Conservation (phyloP, 2,888 invertebrate species). For the Calameuta pallipes region DNA sequence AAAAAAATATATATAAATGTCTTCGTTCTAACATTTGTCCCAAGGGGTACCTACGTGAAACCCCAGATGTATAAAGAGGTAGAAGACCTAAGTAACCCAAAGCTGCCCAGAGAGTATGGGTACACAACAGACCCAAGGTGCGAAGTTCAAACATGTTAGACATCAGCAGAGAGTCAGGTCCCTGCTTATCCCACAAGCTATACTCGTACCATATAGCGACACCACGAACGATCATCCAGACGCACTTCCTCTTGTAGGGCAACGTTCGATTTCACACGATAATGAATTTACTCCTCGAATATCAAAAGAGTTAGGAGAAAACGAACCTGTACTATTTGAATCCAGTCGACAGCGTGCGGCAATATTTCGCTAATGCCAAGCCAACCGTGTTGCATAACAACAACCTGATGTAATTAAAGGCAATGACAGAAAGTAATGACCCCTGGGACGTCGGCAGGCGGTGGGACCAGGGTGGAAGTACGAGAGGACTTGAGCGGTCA, state of each 20-base stretch:
- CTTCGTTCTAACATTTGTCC: conserved; percentile 8
- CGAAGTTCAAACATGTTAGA: conserved; percentile 4
- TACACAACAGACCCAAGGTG: background rate
- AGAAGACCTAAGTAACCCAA: background rate
- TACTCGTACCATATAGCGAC: background rate
- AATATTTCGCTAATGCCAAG: background rate
- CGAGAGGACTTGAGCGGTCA: conserved; percentile 12
- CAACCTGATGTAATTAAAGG: conserved; percentile 47
- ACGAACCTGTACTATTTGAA: background rate
- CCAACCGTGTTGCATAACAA: conserved; percentile 46
- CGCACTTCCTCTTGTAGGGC: background rate
- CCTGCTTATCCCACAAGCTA: background rate
- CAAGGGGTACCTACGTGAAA: background rate
- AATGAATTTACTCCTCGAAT: background rate
- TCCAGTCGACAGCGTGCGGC: background rate
- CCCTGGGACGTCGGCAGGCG: conserved; percentile 22
- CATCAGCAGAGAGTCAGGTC: conserved; percentile 4
- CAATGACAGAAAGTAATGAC: conserved; percentile 45
- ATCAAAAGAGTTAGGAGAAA: background rate
- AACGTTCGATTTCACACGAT: background rate
- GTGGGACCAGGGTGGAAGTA: conserved; percentile 2
- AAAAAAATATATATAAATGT: conserved; percentile 10
- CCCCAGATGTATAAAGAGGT: background rate
- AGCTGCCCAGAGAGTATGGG: background rate
- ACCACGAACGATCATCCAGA: background rate